Evolutionary conservation across 2,113 vertebrate species (phyloP).

Genomic region (Panthera tigris): DNA sequence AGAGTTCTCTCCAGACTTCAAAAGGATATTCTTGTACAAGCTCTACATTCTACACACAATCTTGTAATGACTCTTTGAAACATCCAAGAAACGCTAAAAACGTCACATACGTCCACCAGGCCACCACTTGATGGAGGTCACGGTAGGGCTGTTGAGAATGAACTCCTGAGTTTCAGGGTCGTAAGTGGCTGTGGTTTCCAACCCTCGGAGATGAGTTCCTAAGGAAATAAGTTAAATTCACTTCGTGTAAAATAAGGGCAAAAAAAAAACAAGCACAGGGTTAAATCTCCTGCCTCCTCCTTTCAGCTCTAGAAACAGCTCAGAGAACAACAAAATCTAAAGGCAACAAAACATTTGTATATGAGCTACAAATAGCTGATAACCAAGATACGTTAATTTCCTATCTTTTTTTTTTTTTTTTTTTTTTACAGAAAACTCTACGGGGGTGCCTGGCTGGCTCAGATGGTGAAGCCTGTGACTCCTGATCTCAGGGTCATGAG

Average conservation of each 20-base stretch:
- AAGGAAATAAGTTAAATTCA: constrained; percentile 36
- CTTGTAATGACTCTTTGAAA: background rate
- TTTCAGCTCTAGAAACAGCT: background rate
- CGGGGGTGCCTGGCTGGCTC: no score
- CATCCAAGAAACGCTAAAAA: background rate
- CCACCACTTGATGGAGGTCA: constrained; percentile 99
- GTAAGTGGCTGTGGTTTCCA: constrained; percentile 97
- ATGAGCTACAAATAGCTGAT: background rate
- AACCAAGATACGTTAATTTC: background rate
- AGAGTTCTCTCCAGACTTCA: background rate
- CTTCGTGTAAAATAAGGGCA: background rate
- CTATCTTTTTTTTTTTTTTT: background rate
- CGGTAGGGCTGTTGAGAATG: constrained; percentile 95
- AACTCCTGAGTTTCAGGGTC: constrained; percentile 96
- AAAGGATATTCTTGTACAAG: background rate
- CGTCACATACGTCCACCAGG: constrained; percentile 95
- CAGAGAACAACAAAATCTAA: background rate
- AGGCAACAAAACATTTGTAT: background rate
- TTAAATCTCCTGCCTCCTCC: background rate
- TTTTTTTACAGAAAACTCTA: no score
- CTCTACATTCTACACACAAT: background rate
- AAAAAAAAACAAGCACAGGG: background rate
- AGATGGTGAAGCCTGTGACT: no score
- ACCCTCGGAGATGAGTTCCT: constrained; percentile 96
- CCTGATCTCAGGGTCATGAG: no score